Base-by-base conservation (phyloP, 2,113 vertebrate species). In the Spheniscus mendiculus region DNA sequence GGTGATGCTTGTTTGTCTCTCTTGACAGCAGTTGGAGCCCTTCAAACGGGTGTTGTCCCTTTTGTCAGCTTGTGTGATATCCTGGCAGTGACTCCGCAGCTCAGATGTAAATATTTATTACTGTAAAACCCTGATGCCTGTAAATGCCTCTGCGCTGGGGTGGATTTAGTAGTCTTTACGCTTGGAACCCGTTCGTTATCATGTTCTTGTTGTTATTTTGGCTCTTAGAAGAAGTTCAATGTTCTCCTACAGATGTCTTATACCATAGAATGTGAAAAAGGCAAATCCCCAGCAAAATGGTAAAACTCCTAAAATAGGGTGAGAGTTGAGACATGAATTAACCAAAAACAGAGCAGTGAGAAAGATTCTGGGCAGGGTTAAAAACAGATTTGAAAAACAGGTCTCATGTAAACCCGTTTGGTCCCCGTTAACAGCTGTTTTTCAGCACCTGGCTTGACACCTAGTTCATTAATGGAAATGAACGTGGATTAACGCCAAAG, bases 1-100 rank as follows among this genome's bases (percentile, higher is more conserved):
- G 93, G 91, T 97, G 95, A 87, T 88, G 84, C 66, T 90, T 76
- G 40, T 59, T 86, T 72, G 72, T 93, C 66, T 89, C 78, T 93
- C 84, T 49, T 79, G 87, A 79, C 70, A 76, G 95, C 78, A 79
- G 77, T 93, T 84, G 65, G 53, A 70, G 85, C 52, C 76, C 87
- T 89, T 89, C 80, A 52, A 74, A 67, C 0, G 30, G 69, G 36
- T 83, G 55, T 62, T 74, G 76, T 81, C 50, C 47, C 83, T 89
- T 94, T 89, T 89, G 80, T 90, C 81, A 74, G 45, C 49, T 62
- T 25, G 38, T 83, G 63, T 83, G 52, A 81, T 53, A 71, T n/a
- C 72, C 61, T 94, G 77, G 67, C 58, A 47, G 71, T 18, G 66
- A 67, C 61, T 79, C 50, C 5, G 7, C 21, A 19, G 66, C 87